Conservation (phyloP, 1,140 invertebrate species). For the Paraescarpia echinospica region DNA sequence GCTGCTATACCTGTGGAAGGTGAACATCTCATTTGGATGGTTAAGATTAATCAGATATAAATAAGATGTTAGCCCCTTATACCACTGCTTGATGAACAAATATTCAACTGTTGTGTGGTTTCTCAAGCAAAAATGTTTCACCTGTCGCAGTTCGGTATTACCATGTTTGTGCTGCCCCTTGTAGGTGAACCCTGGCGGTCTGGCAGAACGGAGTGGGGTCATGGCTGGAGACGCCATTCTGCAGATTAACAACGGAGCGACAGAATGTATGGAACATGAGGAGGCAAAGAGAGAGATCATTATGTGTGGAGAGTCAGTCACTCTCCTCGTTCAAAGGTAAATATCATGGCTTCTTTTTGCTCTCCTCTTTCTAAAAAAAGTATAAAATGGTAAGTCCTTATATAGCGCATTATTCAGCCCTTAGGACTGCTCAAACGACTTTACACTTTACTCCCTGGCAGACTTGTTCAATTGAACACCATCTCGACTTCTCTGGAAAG, state of each 20-base stretch:
- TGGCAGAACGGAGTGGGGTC: conserved; percentile 20
- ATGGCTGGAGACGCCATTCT: conserved; percentile 24
- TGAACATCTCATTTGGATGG: too few relatives aligned
- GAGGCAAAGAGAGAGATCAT: conserved; percentile 23
- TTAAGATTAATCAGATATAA: too few relatives aligned
- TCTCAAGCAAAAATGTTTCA: not conserved
- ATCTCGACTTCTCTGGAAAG: too few relatives aligned
- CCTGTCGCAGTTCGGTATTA: not conserved
- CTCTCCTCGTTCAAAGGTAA: conserved; percentile 25
- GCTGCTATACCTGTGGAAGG: too few relatives aligned
- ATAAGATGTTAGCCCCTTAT: too few relatives aligned
- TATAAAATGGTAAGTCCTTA: too few relatives aligned
- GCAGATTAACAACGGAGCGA: conserved; percentile 17
- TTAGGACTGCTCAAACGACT: too few relatives aligned
- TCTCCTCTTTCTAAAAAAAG: too few relatives aligned
- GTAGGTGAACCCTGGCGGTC: conserved; percentile 26
- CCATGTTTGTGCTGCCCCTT: not conserved
- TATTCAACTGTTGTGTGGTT: too few relatives aligned
- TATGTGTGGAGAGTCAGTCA: conserved; percentile 2
- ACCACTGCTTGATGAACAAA: not conserved
- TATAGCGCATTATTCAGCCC: too few relatives aligned
- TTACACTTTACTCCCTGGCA: too few relatives aligned
- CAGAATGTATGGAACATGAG: conserved; percentile 22
- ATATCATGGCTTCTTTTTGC: not conserved
- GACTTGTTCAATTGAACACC: too few relatives aligned